Evolutionary conservation across 2,888 invertebrate species (phyloP).

Genomic region (Nephrotoma flavescens): DNA sequence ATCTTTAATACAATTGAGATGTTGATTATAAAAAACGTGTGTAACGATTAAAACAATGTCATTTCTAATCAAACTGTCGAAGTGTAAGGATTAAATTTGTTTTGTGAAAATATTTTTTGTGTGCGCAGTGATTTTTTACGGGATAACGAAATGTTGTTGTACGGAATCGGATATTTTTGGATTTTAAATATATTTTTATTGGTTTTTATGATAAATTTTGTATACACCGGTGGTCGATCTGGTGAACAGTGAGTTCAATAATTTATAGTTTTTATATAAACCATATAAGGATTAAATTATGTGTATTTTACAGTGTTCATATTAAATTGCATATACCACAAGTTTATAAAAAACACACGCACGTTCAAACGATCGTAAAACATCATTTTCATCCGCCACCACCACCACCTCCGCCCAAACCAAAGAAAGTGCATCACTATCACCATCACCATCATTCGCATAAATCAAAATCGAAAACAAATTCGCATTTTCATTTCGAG

Average conservation of each 20-base stretch:
- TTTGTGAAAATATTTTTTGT: not conserved
- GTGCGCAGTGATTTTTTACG: not conserved
- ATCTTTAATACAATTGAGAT: not conserved
- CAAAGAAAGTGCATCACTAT: not conserved
- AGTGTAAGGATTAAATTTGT: not conserved
- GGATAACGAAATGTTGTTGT: not conserved
- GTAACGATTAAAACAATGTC: not conserved
- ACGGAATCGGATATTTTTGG: not conserved
- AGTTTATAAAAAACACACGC: constrained; percentile 5
- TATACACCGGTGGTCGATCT: not conserved
- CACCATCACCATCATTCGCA: not conserved
- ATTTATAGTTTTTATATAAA: not conserved
- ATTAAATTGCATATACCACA: constrained; percentile 5
- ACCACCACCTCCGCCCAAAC: not conserved
- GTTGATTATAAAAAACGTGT: not conserved
- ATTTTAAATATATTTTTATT: not conserved
- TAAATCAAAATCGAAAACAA: not conserved
- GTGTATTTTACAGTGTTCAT: constrained; percentile 1
- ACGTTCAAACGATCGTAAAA: constrained; percentile 4
- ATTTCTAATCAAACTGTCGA: not conserved
- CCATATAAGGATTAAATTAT: not conserved
- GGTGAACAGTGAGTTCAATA: constrained; percentile 1
- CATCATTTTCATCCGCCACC: constrained; percentile 5
- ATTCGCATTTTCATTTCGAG: not conserved
- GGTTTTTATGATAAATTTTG: not conserved